Percentiles rank a stretch among this genome's conserved stretches.
These are phyloP conservation scores for Cyprinus carpio DNA, from an alignment of 2,113 vertebrate genomes.

Conservation along the genomic window DNA sequence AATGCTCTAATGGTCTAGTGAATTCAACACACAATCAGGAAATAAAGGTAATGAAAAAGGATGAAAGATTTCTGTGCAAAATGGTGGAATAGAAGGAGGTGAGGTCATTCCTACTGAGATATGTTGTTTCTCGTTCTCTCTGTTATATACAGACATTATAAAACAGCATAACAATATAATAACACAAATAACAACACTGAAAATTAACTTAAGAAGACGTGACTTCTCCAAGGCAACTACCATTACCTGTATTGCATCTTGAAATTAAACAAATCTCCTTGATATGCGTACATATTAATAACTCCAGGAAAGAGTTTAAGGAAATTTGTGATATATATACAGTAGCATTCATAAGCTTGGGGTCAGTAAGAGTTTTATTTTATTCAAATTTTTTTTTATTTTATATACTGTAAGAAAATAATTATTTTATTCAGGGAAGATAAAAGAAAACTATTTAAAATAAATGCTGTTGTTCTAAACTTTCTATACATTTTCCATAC, in stretches of 20 bases:
- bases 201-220: neutral
- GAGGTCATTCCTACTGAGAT: neutral
- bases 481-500: no score
- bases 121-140: neutral
- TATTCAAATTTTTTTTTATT: no score
- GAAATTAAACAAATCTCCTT: neutral
- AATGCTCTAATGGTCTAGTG: neutral
- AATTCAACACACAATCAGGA: slow-evolving; percentile 31
- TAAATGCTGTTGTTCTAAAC: no score
- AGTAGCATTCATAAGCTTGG: no score
- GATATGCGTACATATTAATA: no score
- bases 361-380: no score
- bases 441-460: no score
- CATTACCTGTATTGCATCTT: neutral
- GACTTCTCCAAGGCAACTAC: neutral
- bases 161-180: neutral
- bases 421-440: no score
- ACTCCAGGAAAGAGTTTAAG: no score
- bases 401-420: no score
- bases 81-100: slow-evolving; percentile 5
- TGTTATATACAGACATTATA: neutral
- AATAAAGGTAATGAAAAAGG: neutral
- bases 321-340: no score
- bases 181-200: neutral
- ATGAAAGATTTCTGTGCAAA: slow-evolving; percentile 2